Evolutionary conservation across 2,797 vertebrate species (phyloP), one percentile per base, ranked within the genome.

Genomic region (Helicolenus hilgendorfi): DNA sequence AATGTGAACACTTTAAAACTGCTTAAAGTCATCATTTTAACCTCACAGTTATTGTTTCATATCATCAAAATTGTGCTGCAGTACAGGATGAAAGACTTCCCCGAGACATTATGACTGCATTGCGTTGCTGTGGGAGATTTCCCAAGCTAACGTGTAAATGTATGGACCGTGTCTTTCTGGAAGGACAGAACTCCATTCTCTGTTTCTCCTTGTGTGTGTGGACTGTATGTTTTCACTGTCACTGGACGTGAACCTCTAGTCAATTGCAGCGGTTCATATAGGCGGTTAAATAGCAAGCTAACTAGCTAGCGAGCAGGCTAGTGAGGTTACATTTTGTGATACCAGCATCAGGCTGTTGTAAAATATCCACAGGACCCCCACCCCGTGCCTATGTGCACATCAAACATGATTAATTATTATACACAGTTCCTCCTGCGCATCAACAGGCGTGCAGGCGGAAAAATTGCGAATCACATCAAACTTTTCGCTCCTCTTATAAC

Each of bases 21-120:
- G 11, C 45, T 49, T 49, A 15, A 64, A 53, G 26, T 67, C 53
- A 53, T 55, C 60, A 11, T 20, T 72, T 69, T 15, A 36, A 59
- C 18, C 29, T 81, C 31, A 11, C 11, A 71, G 76, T 49, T 68
- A 45, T 26, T 72, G 58, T 77, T 77, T 72, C 62, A 79, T 65
- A 29, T 56, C 18, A 35, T 22, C 53, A 29, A 65, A 41, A 35
- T 11, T 29, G 20, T 69, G 41, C 41, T 41, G 26, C 45, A 29
- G 20, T 64, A 14, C 5, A 9, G 27, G 35, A 65, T 27, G 22
- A 15, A 65, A 64, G 1, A 31, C 26, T 20, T 11, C 65, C 27
- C 29, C 5, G 6, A 27, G n/a, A 65, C 27, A 49, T 78, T 55
- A 6, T 35, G n/a, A 75, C 62, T 29, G 53, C 35, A 56, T 29